Base-by-base conservation (phyloP, 2,888 invertebrate species). In the Apamea crenata region DNA sequence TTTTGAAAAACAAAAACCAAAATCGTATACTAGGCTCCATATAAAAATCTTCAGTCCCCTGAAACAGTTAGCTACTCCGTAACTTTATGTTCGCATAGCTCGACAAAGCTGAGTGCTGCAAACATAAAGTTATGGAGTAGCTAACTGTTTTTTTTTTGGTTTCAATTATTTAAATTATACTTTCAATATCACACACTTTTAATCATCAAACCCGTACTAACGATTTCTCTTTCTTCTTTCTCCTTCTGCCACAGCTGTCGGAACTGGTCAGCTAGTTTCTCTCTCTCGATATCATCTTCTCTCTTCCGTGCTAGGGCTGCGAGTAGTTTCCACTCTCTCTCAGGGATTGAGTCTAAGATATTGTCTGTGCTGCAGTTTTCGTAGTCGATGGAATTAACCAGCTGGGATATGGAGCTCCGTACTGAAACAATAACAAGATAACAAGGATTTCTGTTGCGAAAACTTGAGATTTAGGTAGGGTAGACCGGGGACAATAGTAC, bases 241-340 rank as follows among this genome's bases (percentile, higher is more conserved):
- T 97, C 97, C 83, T 94, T 94, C 87, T 95, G 93, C 97, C 97
- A 97, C 92, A 97, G 90, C 84, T 93, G 93, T 84, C 95, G 94
- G 88, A 97, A 97, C 90, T 96, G 93, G 74, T 96, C 96, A 0
- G 97, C 97, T n/a, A 97, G 94, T 69, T 93, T 94, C 74, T 96
- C 95, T 59, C 96, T 92, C 76, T 95, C 95, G 16, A 91, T 91
- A 44, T 96, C 94, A 68, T 97, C 94, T 63, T 96, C 95, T 86
- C 96, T 94, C 90, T 97, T 97, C 80, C 94, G 91, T 0, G 97
- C 97, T 87, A 97, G 92, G 0, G 95, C 96, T 2, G 96, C 95
- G 59, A 97, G 92, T 47, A 97, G 94, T 16, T 95, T 93, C 94
- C 96, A 96, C 81, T 97, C 97, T 44, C 95, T 93, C 87, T 97